Evolutionary conservation across 2,797 vertebrate species (phyloP).

Genomic region (Falco peregrinus): DNA sequence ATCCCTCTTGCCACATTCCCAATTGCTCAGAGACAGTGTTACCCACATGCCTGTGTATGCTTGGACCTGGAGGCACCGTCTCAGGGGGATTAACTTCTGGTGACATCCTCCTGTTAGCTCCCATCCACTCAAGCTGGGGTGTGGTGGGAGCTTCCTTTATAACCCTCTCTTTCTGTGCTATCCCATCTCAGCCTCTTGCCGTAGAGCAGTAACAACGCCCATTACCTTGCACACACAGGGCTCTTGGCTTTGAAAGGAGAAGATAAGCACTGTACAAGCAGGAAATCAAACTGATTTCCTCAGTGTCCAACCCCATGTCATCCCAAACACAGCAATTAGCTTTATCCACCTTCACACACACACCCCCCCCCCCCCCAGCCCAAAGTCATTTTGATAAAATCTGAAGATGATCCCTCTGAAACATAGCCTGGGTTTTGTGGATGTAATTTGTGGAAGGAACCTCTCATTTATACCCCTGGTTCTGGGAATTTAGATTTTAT

Average conservation of each 20-base stretch:
- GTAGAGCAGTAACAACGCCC: not conserved
- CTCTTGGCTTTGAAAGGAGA: not conserved
- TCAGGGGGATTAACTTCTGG: not conserved
- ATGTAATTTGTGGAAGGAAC: not conserved
- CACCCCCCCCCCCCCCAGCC: accelerated
- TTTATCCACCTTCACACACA: not conserved
- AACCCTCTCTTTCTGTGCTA: not conserved
- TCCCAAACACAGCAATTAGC: not conserved
- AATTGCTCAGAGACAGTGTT: not conserved
- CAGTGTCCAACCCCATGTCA: not conserved
- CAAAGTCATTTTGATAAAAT: not conserved
- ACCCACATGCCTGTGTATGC: accelerated
- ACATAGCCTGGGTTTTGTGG: not conserved
- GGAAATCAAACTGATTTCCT: not conserved
- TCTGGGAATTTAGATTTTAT: not conserved
- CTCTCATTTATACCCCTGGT: not conserved
- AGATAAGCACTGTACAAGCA: not conserved
- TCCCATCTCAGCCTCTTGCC: not conserved
- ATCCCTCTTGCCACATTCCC: accelerated
- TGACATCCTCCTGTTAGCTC: not conserved
- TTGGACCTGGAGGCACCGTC: not conserved
- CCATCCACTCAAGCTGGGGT: not conserved
- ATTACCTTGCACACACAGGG: not conserved
- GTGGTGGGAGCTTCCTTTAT: not conserved
- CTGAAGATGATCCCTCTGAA: not conserved